Conservation (phyloP, 1,140 invertebrate species). For the Drosophila seguyi region DNA sequence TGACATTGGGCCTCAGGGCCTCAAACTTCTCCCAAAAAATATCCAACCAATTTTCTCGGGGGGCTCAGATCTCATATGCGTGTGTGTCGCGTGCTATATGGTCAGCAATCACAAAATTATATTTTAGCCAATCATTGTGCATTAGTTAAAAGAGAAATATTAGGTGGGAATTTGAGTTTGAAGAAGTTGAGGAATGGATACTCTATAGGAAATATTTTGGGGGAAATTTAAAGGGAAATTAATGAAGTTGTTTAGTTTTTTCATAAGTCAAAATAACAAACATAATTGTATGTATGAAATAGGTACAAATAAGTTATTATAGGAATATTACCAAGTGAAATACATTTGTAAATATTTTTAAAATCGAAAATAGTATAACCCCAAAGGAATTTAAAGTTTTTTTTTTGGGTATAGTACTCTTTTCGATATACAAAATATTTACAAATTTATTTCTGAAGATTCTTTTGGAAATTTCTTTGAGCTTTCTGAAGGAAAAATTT, state of each 20-base stretch:
- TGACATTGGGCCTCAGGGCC: conserved; percentile 65
- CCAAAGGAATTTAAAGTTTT: no score
- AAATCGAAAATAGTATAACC: no score
- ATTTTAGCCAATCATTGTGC: conserved; percentile 60
- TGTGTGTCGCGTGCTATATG: conserved; percentile 73
- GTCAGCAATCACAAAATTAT: conserved; percentile 59
- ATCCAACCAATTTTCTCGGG: conserved; percentile 3
- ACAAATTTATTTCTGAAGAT: no score
- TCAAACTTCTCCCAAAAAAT: conserved; percentile 6
- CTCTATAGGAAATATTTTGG: neutral
- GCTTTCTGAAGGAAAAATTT: neutral
- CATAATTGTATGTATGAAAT: neutral
- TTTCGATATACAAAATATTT: no score
- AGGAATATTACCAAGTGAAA: no score
- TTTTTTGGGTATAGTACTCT: no score
- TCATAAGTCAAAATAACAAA: neutral
- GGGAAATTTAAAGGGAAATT: neutral
- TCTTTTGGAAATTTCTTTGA: neutral
- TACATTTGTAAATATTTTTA: no score
- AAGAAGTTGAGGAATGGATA: neutral
- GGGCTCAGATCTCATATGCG: neutral
- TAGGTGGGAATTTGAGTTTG: neutral
- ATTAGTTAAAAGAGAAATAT: conserved; percentile 63
- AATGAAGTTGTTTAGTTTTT: neutral
- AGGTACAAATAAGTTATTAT: no score